A percentile compares a stretch with the other conserved stretches of the same genome.
phyloP scores from a whole-genome alignment of 2,113 vertebrate species.

The Caranx melampygus region DNA sequence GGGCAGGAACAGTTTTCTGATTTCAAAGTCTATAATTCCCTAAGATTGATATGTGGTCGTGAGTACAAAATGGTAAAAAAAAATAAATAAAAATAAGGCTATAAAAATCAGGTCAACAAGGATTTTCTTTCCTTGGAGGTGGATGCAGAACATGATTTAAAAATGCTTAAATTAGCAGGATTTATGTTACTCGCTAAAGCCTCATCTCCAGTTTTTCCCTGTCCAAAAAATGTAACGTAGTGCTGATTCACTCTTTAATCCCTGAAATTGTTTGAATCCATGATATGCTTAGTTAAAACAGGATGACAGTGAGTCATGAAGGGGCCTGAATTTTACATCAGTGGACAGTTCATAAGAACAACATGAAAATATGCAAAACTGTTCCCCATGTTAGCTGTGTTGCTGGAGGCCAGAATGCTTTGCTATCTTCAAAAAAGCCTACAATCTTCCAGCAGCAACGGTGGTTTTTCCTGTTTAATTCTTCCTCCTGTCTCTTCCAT shows the following conservation, averaged over 20 bases:
- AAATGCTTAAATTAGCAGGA: conserved; percentile 9
- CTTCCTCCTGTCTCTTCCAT: neutral
- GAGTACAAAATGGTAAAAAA: neutral
- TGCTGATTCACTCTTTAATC: conserved; percentile 18
- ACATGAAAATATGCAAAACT: conserved; percentile 17
- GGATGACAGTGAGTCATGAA: neutral
- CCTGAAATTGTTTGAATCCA: conserved; percentile 53
- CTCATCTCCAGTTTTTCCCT: neutral
- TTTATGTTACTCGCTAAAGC: conserved; percentile 12
- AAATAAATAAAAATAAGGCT: neutral
- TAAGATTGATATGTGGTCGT: conserved; percentile 6
- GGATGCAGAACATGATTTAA: conserved; percentile 13
- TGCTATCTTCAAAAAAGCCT: conserved; percentile 2
- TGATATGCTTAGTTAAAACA: conserved; percentile 9
- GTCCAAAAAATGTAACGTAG: neutral
- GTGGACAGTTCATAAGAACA: neutral
- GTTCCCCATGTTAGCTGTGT: conserved; percentile 17
- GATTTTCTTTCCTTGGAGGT: neutral
- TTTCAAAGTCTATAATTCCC: neutral
- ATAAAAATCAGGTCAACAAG: conserved; percentile 11
- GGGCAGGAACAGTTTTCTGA: neutral
- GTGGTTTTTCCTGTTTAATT: neutral
- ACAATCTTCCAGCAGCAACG: neutral
- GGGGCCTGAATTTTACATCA: conserved; percentile 43
- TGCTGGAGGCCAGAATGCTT: conserved; percentile 1